phyloP scores from a whole-genome alignment of 2,113 vertebrate species.

The Pithys albifrons region DNA sequence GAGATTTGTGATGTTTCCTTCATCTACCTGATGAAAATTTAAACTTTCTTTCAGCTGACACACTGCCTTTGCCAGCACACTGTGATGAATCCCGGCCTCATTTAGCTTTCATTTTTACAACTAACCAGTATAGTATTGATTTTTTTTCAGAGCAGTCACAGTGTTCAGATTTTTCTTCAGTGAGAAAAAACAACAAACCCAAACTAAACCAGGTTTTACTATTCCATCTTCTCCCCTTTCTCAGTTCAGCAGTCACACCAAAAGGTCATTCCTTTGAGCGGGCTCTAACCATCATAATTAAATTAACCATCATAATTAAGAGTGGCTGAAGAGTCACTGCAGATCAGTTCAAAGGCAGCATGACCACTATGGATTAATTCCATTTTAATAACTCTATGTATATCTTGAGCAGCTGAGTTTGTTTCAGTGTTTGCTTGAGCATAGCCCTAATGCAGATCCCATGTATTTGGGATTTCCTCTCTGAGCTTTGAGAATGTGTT shows the following conservation, averaged over 20 bases:
- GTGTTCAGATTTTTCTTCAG: not conserved
- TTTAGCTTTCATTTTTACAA: not conserved
- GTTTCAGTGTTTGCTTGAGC: not conserved
- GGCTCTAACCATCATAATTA: not conserved
- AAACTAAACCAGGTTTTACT: not conserved
- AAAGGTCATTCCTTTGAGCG: not conserved
- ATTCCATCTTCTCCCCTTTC: not conserved
- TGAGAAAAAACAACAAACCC: not conserved
- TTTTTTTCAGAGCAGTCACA: not conserved
- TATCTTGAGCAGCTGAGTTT: not conserved
- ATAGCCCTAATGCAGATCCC: not conserved
- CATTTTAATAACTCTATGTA: accelerated
- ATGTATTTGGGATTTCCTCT: not conserved
- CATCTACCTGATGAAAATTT: not conserved
- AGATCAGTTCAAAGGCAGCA: not conserved
- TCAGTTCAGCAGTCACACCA: not conserved
- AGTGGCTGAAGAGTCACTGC: not conserved
- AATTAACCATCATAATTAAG: not conserved
- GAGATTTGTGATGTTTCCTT: not conserved
- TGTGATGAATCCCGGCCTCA: not conserved
- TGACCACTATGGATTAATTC: not conserved
- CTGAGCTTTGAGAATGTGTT: not conserved
- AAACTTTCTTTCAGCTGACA: not conserved
- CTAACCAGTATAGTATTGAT: not conserved
- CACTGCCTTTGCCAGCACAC: not conserved